Evolutionary conservation across 2,888 invertebrate species (phyloP).

Genomic region (Agrypnus murinus): DNA sequence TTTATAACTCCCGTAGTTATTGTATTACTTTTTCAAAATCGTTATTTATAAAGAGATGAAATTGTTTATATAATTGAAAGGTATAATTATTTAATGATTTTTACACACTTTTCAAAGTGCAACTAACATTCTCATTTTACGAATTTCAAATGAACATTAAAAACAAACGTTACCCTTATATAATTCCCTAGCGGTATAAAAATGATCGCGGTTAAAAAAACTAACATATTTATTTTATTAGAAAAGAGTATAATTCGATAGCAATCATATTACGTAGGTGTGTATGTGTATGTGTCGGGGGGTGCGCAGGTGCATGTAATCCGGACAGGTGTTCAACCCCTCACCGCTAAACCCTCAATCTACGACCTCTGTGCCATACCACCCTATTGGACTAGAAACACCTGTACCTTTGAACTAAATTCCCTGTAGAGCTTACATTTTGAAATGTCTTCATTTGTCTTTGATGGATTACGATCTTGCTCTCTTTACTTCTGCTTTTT

Average conservation of each 20-base stretch:
- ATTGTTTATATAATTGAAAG: too few relatives aligned
- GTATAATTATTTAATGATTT: too few relatives aligned
- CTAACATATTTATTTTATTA: too few relatives aligned
- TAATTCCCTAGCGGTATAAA: too few relatives aligned
- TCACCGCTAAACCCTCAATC: conserved; percentile 54
- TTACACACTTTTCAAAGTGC: too few relatives aligned
- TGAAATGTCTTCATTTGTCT: conserved; percentile 60
- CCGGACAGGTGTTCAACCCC: conserved; percentile 61
- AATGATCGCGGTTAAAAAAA: too few relatives aligned
- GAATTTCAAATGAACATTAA: too few relatives aligned
- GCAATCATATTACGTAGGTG: conserved; percentile 45
- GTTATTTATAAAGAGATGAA: too few relatives aligned
- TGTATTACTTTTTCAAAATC: too few relatives aligned
- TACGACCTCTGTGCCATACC: conserved; percentile 51
- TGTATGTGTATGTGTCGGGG: conserved; percentile 19
- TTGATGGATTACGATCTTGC: conserved; percentile 57
- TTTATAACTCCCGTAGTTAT: too few relatives aligned
- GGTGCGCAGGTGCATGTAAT: conserved; percentile 62
- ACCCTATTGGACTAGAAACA: conserved; percentile 55
- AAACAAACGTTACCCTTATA: too few relatives aligned
- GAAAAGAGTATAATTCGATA: conserved; percentile 60
- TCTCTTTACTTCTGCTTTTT: conserved; percentile 42
- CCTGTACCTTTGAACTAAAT: conserved; percentile 61
- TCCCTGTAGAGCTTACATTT: conserved; percentile 51
- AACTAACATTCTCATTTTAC: too few relatives aligned